These are phyloP conservation scores for Mellivora capensis DNA, from an alignment of 2,113 vertebrate genomes.

Conservation along the genomic window DNA sequence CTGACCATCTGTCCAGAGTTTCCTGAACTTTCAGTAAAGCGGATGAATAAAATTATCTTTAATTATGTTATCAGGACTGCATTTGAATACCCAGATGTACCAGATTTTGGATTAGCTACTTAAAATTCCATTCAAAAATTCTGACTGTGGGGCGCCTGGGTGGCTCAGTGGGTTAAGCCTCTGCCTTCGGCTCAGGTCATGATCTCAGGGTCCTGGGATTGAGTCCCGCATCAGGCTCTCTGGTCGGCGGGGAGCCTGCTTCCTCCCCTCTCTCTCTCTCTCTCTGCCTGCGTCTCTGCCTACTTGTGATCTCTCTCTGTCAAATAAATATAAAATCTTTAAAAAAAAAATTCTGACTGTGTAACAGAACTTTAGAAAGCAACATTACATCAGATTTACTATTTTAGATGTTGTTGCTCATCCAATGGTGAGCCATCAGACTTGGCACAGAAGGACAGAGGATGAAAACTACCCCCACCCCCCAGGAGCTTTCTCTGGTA, in stretches of 20 bases:
- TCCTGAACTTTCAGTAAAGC: slow-evolving; percentile 59
- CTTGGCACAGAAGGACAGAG: background rate
- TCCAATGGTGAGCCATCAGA: background rate
- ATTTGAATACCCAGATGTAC: slow-evolving; percentile 55
- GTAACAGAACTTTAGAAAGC: background rate
- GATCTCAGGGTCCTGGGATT: too few species aligned
- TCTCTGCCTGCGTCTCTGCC: too few species aligned
- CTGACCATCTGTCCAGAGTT: slow-evolving; percentile 70
- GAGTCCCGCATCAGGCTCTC: too few species aligned
- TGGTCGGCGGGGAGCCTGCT: too few species aligned
- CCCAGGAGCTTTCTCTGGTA: background rate
- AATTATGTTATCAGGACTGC: slow-evolving; percentile 50
- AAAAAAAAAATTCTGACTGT: background rate
- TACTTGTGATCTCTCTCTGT: too few species aligned
- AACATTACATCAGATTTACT: background rate
- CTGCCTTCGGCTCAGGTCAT: too few species aligned
- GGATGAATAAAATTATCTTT: slow-evolving; percentile 63
- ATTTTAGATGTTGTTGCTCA: background rate
- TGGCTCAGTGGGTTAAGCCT: too few species aligned
- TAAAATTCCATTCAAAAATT: slow-evolving; percentile 36
- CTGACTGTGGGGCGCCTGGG: too few species aligned
- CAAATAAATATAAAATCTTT: too few species aligned
- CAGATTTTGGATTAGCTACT: slow-evolving; percentile 32
- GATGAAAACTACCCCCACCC: background rate
- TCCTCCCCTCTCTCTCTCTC: too few species aligned